Conservation (phyloP, 92 coral and sea anemone genomes). For the Umimayanthus chanpuru region DNA sequence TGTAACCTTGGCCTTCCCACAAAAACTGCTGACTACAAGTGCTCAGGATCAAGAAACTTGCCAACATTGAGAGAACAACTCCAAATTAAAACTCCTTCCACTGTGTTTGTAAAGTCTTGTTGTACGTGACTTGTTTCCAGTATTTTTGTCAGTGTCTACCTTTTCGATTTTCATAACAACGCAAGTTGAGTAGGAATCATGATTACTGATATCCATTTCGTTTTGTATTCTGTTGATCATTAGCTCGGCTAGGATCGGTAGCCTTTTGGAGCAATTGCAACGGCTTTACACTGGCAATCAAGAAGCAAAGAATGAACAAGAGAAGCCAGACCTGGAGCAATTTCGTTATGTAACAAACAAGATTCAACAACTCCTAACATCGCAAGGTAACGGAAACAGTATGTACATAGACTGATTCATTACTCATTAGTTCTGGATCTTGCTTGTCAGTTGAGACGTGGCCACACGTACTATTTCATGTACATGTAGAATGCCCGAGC, state of each 20-base stretch:
- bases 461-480: background rate
- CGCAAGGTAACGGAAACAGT: conserved; percentile 71
- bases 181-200: too few species aligned
- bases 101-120: background rate
- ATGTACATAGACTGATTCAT: background rate
- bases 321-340: conserved; percentile 57
- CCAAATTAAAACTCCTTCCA: too few species aligned
- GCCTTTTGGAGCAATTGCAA: conserved; percentile 89
- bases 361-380: conserved; percentile 88
- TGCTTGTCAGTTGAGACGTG: background rate
- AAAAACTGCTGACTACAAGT: background rate
- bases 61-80: background rate
- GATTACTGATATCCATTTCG: background rate
- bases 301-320: conserved; percentile 75
- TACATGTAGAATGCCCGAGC: background rate
- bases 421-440: background rate
- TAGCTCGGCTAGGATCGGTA: conserved; percentile 85
- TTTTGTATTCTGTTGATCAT: background rate
- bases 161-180: too few species aligned
- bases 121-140: background rate
- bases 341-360: conserved; percentile 94
- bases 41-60: background rate
- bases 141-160: too few species aligned
- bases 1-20: background rate
- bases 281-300: conserved; percentile 77